These are phyloP conservation scores for Oceanodroma tethys DNA, from an alignment of 2,113 vertebrate species.

Conservation along the genomic window DNA sequence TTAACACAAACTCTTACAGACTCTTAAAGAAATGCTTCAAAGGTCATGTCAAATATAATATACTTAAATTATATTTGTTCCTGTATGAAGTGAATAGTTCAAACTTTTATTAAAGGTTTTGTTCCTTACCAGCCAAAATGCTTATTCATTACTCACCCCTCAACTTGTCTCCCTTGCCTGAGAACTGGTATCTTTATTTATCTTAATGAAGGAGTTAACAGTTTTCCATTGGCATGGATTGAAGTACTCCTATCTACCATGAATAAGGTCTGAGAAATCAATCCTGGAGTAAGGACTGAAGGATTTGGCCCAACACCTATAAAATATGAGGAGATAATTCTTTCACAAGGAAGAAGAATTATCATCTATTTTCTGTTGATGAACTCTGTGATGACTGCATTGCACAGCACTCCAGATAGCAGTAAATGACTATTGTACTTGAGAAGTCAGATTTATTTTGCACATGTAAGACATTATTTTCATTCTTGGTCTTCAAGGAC, in stretches of 20 bases:
- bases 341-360: constrained; percentile 26
- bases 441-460: constrained; percentile 60
- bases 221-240: not conserved
- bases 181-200: not conserved
- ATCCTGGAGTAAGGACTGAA: not conserved
- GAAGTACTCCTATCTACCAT: not conserved
- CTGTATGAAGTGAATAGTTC: not conserved
- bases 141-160: not conserved
- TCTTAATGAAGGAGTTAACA: not conserved
- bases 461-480: constrained; percentile 54
- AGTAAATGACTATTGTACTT: constrained; percentile 54
- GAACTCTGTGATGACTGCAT: constrained; percentile 34
- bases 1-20: not conserved
- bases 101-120: not conserved
- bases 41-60: not conserved
- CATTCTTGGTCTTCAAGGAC: constrained; percentile 43
- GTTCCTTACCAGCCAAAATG: not conserved
- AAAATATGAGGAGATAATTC: constrained; percentile 32
- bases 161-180: not conserved
- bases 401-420: constrained; percentile 36
- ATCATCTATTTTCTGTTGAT: constrained; percentile 38
- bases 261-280: not conserved
- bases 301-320: not conserved
- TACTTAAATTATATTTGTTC: not conserved
- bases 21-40: not conserved